These are phyloP conservation scores for Diaprepes abbreviatus DNA, from an alignment of 2,888 invertebrate genomes.

Conservation along the genomic window DNA sequence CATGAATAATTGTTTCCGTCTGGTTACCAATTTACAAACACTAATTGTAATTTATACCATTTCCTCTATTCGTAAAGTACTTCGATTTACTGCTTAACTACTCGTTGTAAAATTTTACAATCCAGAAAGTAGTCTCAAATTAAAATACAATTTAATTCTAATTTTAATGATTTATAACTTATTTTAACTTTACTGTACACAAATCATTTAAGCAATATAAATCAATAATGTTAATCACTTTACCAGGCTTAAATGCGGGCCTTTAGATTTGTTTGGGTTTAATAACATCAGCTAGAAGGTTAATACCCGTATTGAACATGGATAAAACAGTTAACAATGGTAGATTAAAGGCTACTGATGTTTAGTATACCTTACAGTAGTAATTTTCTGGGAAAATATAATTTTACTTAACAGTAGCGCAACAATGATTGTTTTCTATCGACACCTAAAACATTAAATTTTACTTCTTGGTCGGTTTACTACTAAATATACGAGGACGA, in stretches of 20 bases:
- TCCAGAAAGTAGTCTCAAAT: background rate
- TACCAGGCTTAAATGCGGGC: constrained; percentile 18
- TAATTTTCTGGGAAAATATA: background rate
- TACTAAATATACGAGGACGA: no score
- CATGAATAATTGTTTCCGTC: no score
- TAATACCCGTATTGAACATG: constrained; percentile 32
- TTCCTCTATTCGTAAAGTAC: no score
- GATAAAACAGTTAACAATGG: constrained; percentile 5
- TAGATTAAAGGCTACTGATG: background rate
- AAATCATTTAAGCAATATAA: constrained; percentile 18
- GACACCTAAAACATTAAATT: no score
- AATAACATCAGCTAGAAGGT: constrained; percentile 19
- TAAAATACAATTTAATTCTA: background rate
- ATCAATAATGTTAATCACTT: constrained; percentile 26
- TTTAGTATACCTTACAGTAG: background rate
- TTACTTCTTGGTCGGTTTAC: no score
- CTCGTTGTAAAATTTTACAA: constrained; percentile 8
- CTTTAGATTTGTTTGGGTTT: constrained; percentile 29
- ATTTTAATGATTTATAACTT: background rate
- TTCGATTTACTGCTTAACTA: no score
- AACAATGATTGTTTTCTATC: no score
- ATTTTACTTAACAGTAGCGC: no score
- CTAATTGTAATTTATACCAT: no score
- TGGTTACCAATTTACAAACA: no score
- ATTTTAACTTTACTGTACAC: constrained; percentile 13